Conservation (phyloP, 2,797 vertebrate genomes). For the Anabas testudineus region DNA sequence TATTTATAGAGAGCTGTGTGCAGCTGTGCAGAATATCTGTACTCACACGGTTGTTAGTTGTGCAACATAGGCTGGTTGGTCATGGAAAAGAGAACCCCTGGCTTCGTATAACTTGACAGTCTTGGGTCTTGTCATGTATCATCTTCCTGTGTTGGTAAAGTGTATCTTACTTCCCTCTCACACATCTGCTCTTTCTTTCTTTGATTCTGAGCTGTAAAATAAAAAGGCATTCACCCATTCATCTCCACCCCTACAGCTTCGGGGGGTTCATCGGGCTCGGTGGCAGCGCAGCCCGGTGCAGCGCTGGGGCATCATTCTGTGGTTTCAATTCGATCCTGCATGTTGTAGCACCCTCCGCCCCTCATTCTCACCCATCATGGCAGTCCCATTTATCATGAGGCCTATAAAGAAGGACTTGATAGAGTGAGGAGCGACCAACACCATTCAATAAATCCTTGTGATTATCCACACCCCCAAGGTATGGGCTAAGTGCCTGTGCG, state of each 20-base stretch:
- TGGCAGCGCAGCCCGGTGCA: slow-evolving; percentile 54
- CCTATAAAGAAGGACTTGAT: slow-evolving; percentile 82
- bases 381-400: slow-evolving; percentile 77
- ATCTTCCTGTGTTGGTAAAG: slow-evolving; percentile 11
- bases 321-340: slow-evolving; percentile 69
- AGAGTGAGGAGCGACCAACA: slow-evolving; percentile 77
- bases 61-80: slow-evolving; percentile 4
- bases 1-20: not conserved
- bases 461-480: slow-evolving; percentile 81
- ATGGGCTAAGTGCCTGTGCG: slow-evolving; percentile 46
- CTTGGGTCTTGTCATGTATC: slow-evolving; percentile 35
- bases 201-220: slow-evolving; percentile 26
- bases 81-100: slow-evolving; percentile 15
- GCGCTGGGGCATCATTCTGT: slow-evolving; percentile 56
- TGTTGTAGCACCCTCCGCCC: slow-evolving; percentile 55
- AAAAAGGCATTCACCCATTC: slow-evolving; percentile 62
- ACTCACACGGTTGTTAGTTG: slow-evolving; percentile 8
- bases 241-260: slow-evolving; percentile 70
- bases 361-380: slow-evolving; percentile 64
- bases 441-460: slow-evolving; percentile 85
- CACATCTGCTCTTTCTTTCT: slow-evolving; percentile 22
- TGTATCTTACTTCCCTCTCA: slow-evolving; percentile 39
- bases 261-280: slow-evolving; percentile 72
- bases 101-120: slow-evolving; percentile 27
- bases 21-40: not conserved